A percentile compares a stretch with the other conserved stretches of the same genome.
phyloP scores from a whole-genome alignment of 1,140 invertebrate genomes.

The Lepidurus packardi region DNA sequence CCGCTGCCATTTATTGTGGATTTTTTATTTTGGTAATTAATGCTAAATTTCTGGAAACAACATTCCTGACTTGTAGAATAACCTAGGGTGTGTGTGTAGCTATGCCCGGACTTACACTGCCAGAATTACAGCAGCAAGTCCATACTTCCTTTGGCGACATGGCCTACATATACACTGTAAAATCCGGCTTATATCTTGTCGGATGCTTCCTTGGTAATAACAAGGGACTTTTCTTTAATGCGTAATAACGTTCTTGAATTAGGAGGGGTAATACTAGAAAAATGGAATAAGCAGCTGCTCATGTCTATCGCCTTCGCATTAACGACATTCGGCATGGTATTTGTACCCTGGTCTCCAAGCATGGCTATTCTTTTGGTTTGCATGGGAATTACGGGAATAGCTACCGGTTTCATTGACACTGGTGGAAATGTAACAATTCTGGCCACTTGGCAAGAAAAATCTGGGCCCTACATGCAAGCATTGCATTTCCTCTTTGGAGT shows the following conservation, averaged over 20 bases:
- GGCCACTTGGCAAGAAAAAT: constrained; percentile 49
- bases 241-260: constrained; percentile 29
- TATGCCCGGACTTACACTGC: constrained; percentile 47
- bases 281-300: constrained; percentile 38
- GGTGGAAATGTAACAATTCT: constrained; percentile 52
- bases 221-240: constrained; percentile 16
- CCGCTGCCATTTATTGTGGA: neutral
- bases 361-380: constrained; percentile 40
- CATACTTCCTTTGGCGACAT: constrained; percentile 38
- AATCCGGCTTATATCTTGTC: constrained; percentile 37
- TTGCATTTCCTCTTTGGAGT: constrained; percentile 53
- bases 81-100: constrained; percentile 47
- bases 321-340: constrained; percentile 35
- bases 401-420: constrained; percentile 47
- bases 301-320: constrained; percentile 37
- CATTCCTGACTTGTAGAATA: neutral
- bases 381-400: constrained; percentile 44
- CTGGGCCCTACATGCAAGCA: constrained; percentile 51
- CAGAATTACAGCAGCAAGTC: constrained; percentile 43
- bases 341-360: constrained; percentile 39
- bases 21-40: neutral
- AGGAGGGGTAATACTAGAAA: constrained; percentile 39
- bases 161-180: constrained; percentile 36
- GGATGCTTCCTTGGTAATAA: constrained; percentile 38
- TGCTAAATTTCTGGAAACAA: neutral